Conservation (phyloP, 2,888 invertebrate species). For the Orthosia incerta region DNA sequence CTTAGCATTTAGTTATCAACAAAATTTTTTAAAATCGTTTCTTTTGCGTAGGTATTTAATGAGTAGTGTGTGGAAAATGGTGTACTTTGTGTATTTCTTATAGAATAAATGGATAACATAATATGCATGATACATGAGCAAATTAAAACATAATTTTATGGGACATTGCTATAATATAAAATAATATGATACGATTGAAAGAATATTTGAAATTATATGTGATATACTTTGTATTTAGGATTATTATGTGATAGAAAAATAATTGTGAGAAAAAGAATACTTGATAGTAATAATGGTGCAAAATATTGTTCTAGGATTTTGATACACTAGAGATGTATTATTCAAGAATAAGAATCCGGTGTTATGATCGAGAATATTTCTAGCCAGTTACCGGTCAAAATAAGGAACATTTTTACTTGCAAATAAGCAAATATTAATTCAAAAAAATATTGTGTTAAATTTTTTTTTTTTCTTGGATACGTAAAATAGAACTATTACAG, state of each 20-base stretch:
- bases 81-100: constrained; percentile 33
- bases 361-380: no score
- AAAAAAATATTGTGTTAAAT: no score
- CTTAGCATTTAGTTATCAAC: no score
- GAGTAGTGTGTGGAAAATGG: not conserved
- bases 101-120: constrained; percentile 57
- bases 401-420: no score
- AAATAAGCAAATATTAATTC: no score
- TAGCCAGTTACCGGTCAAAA: no score
- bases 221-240: not conserved
- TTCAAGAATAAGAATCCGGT: not conserved
- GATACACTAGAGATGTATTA: constrained; percentile 51
- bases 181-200: not conserved
- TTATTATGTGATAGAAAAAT: constrained; percentile 4
- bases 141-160: constrained; percentile 41
- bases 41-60: not conserved
- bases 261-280: constrained; percentile 12
- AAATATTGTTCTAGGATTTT: constrained; percentile 22
- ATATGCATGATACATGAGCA: constrained; percentile 55
- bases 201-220: constrained; percentile 1
- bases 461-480: no score
- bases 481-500: no score
- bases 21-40: no score
- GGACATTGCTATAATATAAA: not conserved
- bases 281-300: constrained; percentile 32